Percentiles rank a stretch among this genome's conserved stretches.
phyloP scores from a whole-genome alignment of 2,113 vertebrate species.

The Psophia crepitans region DNA sequence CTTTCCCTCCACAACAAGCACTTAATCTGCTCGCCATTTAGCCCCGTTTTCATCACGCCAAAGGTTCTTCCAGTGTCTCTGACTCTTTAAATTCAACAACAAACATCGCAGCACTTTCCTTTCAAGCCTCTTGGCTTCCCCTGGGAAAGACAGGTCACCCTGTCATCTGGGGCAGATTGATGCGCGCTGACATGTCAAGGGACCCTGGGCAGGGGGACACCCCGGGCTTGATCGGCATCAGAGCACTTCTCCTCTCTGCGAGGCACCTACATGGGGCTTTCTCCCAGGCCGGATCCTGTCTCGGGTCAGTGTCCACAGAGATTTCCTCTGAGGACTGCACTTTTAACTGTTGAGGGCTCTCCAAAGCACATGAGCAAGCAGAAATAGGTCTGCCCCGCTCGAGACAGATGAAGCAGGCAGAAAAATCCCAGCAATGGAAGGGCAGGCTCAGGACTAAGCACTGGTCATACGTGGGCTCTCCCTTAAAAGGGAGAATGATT shows the following conservation, averaged over 20 bases:
- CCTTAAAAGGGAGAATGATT: not conserved
- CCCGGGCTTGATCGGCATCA: rapidly evolving
- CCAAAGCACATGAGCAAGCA: not conserved
- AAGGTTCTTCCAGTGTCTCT: not conserved
- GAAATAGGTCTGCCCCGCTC: not conserved
- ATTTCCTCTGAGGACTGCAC: not conserved
- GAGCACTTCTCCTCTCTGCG: not conserved
- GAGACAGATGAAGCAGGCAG: not conserved
- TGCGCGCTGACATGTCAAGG: not conserved
- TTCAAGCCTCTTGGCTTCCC: not conserved
- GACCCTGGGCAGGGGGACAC: not conserved
- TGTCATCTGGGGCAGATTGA: not conserved
- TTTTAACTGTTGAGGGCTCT: not conserved
- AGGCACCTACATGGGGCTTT: not conserved
- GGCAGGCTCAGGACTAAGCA: no score
- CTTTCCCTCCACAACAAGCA: not conserved
- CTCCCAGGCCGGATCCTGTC: not conserved
- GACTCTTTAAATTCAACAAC: not conserved
- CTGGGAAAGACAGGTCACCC: not conserved
- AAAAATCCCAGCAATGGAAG: not conserved
- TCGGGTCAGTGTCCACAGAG: not conserved
- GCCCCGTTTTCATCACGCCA: rapidly evolving
- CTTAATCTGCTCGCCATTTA: not conserved
- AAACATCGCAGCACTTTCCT: not conserved
- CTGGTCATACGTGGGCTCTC: not conserved